Evolutionary conservation across 2,888 invertebrate species (phyloP).

Genomic region (Scaptomyza tumidula): DNA sequence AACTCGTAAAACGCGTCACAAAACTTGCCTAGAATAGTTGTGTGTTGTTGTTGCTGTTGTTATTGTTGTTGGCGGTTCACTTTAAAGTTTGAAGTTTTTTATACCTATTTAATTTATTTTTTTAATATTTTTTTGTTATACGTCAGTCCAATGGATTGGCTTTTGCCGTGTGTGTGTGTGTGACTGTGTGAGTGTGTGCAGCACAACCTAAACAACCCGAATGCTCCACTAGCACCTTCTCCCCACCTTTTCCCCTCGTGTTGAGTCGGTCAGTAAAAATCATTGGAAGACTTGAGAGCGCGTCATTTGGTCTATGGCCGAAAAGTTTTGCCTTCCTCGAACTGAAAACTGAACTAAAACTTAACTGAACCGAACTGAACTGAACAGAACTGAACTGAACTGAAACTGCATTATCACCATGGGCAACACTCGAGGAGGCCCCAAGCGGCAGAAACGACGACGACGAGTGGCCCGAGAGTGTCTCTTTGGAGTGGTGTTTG

Average conservation of each 20-base stretch:
- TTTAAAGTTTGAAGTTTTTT: constrained; percentile 56
- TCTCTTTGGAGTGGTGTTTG: constrained; percentile 70
- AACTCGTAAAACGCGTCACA: constrained; percentile 51
- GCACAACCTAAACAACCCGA: constrained; percentile 15
- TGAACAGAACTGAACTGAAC: constrained; percentile 9
- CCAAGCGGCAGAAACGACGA: constrained; percentile 14
- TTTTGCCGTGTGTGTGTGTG: constrained; percentile 18
- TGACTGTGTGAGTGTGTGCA: constrained; percentile 5
- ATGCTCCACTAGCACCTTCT: neutral
- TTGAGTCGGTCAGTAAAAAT: constrained; percentile 11
- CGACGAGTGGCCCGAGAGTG: constrained; percentile 70
- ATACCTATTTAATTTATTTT: neutral
- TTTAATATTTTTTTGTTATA: constrained; percentile 16
- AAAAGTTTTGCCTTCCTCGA: constrained; percentile 46
- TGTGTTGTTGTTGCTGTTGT: constrained; percentile 28
- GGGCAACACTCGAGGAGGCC: constrained; percentile 54
- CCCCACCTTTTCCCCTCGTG: neutral
- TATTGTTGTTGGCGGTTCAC: constrained; percentile 55
- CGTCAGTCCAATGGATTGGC: constrained; percentile 56
- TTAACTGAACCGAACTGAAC: constrained; percentile 35
- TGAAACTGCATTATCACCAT: constrained; percentile 76
- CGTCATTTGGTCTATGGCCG: constrained; percentile 57
- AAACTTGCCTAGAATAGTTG: constrained; percentile 42
- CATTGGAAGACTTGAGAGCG: constrained; percentile 30
- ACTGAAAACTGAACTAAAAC: neutral